phyloP scores from a whole-genome alignment of 2,113 vertebrate species.

The Oreochromis niloticus region DNA sequence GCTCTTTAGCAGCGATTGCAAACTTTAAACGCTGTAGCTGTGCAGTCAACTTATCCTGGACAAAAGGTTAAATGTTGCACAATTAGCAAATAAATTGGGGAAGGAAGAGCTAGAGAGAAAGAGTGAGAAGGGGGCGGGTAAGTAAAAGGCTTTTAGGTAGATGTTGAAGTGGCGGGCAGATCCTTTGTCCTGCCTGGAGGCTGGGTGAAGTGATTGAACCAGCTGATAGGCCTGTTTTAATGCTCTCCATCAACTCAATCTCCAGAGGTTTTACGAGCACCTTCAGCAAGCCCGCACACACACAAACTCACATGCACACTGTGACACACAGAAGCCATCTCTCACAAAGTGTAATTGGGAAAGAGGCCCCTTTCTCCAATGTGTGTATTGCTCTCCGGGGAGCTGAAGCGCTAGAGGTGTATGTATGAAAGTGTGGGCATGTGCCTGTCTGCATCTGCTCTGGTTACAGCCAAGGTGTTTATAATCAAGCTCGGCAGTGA shows the following conservation, averaged over 20 bases:
- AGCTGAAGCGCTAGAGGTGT: conserved; percentile 9
- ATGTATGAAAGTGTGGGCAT: background rate
- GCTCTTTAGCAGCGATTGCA: background rate
- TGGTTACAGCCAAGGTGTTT: conserved; percentile 46
- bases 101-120: background rate
- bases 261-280: conserved; percentile 64
- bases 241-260: conserved; percentile 57
- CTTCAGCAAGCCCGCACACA: conserved; percentile 43
- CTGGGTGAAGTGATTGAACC: conserved; percentile 43
- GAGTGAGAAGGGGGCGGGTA: background rate
- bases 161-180: conserved; percentile 49
- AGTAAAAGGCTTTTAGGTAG: conserved; percentile 50
- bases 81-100: background rate
- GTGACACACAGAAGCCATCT: background rate
- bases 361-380: conserved; percentile 46
- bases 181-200: conserved; percentile 60
- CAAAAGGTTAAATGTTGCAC: background rate
- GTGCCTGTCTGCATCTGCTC: background rate
- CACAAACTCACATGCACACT: background rate
- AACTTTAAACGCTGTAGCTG: background rate
- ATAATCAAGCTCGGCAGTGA: conserved; percentile 51
- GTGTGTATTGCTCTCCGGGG: conserved; percentile 48
- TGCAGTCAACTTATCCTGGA: background rate
- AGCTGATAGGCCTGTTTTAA: conserved; percentile 56
- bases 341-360: conserved; percentile 50